Evolutionary conservation across 2,113 vertebrate species (phyloP).

Genomic region (Barnardius zonarius): DNA sequence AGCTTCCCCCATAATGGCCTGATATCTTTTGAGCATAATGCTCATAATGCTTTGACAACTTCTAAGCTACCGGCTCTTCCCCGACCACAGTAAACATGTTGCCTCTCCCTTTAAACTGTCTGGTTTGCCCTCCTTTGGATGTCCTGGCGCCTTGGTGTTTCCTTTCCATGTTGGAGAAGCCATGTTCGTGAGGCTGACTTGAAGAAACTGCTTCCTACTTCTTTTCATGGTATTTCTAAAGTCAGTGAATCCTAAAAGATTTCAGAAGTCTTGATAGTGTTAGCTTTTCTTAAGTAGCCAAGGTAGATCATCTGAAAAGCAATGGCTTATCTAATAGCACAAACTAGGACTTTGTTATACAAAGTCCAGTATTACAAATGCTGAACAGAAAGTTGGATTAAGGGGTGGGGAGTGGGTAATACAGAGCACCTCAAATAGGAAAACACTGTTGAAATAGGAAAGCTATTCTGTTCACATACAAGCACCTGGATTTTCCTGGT

Average conservation of each 20-base stretch:
- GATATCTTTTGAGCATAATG: neutral
- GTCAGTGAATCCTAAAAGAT: neutral
- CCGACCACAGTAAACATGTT: neutral
- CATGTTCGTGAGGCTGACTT: neutral
- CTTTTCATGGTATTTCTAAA: neutral
- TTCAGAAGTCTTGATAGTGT: neutral
- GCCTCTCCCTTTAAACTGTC: neutral
- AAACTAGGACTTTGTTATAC: neutral
- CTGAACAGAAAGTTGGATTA: neutral
- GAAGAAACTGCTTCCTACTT: neutral
- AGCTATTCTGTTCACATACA: neutral
- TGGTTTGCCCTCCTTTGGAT: neutral
- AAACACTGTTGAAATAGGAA: neutral
- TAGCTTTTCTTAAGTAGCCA: neutral
- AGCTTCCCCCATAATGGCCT: neutral
- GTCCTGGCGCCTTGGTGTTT: neutral
- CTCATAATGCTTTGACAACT: too few species aligned
- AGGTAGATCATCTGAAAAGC: neutral
- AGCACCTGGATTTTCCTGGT: neutral
- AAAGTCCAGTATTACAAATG: neutral
- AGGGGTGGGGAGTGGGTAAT: rapidly evolving
- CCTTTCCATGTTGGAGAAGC: neutral
- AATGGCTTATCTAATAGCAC: neutral
- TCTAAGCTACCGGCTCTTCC: neutral
- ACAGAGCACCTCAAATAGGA: neutral